Base-by-base conservation (phyloP, 2,797 vertebrate species). In the Paedocypris micromegethes region DNA sequence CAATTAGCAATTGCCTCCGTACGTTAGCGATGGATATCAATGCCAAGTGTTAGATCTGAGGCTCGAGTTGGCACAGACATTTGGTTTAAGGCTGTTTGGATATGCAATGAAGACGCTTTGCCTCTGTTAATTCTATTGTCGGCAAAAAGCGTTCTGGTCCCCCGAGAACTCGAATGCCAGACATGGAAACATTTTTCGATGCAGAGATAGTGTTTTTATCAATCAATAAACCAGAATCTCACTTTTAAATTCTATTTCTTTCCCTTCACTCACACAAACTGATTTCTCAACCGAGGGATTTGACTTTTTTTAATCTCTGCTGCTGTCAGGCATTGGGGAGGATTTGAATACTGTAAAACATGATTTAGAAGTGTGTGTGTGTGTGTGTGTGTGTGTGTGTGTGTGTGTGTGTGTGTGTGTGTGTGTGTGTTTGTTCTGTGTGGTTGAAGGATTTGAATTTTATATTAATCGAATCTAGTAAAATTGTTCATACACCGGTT, bases 191-290 rank as follows among this genome's bases (percentile, higher is more conserved):
- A 9, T 40, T 70, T 63, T 74, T 23, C 72, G 68, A 78, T 74
- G 74, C 54, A 41, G 50, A 56, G 67, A 65, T 67, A 60, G 48
- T 54, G 55, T 65, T 67, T 38, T 63, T 58, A 62, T 69, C 42
- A 59, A 76, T 75, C 59, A 67, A 73, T 79, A 75, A 65, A 70
- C 60, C 63, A 64, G 66, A 76, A 50, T 72, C 59, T 69, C 47
- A 44, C 52, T 56, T 65, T 59, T 52, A 74, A 72, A 72, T 66
- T 70, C 40, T 44, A 9, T 72, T 59, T 62, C 37, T 40, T 66
- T 73, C 23, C 4, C 7, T 51, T 72, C 67, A 52, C 66, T 49
- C 49, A 54, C 41, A 42, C n/a, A 44, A 54, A 37, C 54, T 56
- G 54, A 58, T 47, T 70, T 69, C 39, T 74, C 54, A 67, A 71